Evolutionary conservation across 30 jellyfish, hydroid and myxozoan species (phyloP), one percentile per base, ranked within the genome.

Genomic region (Cassiopea xamachana): DNA sequence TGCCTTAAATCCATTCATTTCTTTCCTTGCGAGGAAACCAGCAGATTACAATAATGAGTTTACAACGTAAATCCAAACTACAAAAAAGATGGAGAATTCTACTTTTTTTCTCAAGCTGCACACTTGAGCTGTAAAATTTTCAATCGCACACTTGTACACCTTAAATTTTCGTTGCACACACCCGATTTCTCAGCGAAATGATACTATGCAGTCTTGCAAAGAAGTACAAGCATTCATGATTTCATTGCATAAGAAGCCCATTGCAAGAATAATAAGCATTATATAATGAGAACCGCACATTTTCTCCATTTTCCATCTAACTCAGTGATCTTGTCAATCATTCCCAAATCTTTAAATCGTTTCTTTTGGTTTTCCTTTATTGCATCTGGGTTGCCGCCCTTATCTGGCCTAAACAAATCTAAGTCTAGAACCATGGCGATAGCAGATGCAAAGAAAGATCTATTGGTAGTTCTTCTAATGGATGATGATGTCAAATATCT

Each of bases 221-320:
- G 64, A 55, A 55, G 64, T 10, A 3, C 64, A 55, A 3, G 64
- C 64, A 55, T 55, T 10, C 64, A 55, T 0, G 64, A 55, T 55
- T 55, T 55, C 64, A 55, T 10, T 55, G 12, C 15, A n/a, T 4
- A 69, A 69, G 7, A 4, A n/a, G 9, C 8, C 46, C 8, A 4
- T 5, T 69, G 78, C 78, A 69, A 69, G 0, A 69, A 69, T 69
- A 43, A 43, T 27, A 27, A 27, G 39, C 39, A 0, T 27, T 27
- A 27, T 27, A 0, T 27, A 43, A 14, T 69, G 15, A 43, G 8
- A 69, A 69, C 8, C 85, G 39, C 74, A 94, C 98, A 69, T 82
- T 91, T 94, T 47, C 98, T 77, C 98, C 98, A 94, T 79, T 90
- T 91, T 68, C 87, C 90, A 91, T 94, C 98, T 12, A 89, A 79